Evolutionary conservation across 2,888 invertebrate species (phyloP).

Genomic region (Drosophila setosimentum): DNA sequence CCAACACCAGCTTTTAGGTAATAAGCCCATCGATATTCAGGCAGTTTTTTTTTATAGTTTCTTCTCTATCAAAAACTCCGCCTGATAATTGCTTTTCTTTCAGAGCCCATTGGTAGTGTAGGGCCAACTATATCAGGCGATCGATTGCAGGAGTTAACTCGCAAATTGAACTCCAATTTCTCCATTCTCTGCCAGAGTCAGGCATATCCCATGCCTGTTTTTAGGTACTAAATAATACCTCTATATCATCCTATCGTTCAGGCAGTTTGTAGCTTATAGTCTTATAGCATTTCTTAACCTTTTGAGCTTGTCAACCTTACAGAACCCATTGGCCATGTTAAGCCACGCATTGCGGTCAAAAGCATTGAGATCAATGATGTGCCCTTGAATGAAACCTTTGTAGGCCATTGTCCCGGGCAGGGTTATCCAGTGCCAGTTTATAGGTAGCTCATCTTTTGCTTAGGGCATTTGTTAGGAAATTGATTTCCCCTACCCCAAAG

Average conservation of each 20-base stretch:
- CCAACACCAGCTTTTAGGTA: slow-evolving; percentile 87
- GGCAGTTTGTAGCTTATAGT: slow-evolving; percentile 39
- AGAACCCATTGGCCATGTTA: slow-evolving; percentile 84
- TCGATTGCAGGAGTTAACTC: slow-evolving; percentile 86
- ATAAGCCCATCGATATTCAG: slow-evolving; percentile 33
- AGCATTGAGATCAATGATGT: slow-evolving; percentile 83
- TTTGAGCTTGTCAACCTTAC: slow-evolving; percentile 28
- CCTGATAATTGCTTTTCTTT: slow-evolving; percentile 13
- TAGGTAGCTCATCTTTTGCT: slow-evolving; percentile 86
- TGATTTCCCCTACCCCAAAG: slow-evolving; percentile 22
- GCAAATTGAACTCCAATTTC: slow-evolving; percentile 86
- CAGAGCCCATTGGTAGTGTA: slow-evolving; percentile 90
- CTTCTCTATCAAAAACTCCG: background rate
- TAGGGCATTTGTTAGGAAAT: slow-evolving; percentile 44
- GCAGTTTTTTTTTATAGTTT: slow-evolving; percentile 32
- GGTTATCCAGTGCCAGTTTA: slow-evolving; percentile 88
- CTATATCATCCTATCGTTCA: slow-evolving; percentile 19
- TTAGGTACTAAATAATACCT: slow-evolving; percentile 87
- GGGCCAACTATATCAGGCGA: slow-evolving; percentile 87
- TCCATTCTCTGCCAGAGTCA: slow-evolving; percentile 91
- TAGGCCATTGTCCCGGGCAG: slow-evolving; percentile 89
- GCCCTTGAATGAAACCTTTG: slow-evolving; percentile 64
- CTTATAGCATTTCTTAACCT: background rate
- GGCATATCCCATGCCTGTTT: slow-evolving; percentile 90
- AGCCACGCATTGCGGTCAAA: slow-evolving; percentile 82